Base-by-base conservation (phyloP, 64 coral and sea anemone species). In the Stylophora pistillata region DNA sequence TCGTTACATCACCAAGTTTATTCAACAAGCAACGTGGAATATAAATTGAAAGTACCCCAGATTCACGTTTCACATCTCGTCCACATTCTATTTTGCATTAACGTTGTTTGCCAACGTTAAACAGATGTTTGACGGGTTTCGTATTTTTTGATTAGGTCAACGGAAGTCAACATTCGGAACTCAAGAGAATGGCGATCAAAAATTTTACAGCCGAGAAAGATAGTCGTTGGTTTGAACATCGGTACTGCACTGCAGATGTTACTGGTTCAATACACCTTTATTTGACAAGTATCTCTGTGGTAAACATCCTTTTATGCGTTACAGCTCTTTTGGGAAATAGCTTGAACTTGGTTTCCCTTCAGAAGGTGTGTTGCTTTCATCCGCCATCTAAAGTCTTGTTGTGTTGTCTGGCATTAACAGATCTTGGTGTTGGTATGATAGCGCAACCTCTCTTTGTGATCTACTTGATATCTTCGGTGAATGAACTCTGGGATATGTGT, bases 391-490 rank as follows among this genome's bases (percentile, higher is more conserved):
- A 81, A 64, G 1, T 81, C 20, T 0, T 81, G 2, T 31, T 81
- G 13, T 29, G 78, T 30, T 62, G 30, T 58, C 58, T 81, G 27
- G 58, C 78, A 4, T 23, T 58, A 64, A 81, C 57, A 23, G 78
- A 81, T 63, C 57, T 81, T 16, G 20, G 28, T 31, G 57, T 81
- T 23, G 78, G 78, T 81, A 10, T 64, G 12, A 11, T 81, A 18
- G 26, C 58, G 59, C 56, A 81, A 30, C 78, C 78, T 12, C 57
- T 63, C 30, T 14, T 62, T 81, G 17, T 81, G 9, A 18, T 33
- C 31, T 81, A 81, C 57, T 81, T 56, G 78, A 10, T 81, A 12
- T 81, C 78, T 33, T 28, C 62, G 56, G 28, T 81, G 16, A 64
- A 81, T 4, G 27, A 81, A 59, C 55, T 13, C 20, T 59, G 25